These are phyloP conservation scores for Tyria jacobaeae DNA, from an alignment of 2,888 invertebrate genomes.

Conservation along the genomic window DNA sequence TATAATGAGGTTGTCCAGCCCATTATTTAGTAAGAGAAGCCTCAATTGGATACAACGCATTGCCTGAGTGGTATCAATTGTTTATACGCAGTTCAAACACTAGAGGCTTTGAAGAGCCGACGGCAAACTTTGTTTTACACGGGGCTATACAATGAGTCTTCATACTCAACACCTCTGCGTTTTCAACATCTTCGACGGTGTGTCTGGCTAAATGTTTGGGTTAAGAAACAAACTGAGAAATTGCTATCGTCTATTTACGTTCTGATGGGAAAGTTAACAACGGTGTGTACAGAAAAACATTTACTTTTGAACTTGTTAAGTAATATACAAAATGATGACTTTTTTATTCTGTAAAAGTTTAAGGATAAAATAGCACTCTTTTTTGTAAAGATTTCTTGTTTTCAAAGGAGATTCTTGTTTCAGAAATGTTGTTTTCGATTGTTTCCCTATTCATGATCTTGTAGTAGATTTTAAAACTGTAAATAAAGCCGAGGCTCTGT, in stretches of 20 bases:
- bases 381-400: slow-evolving; percentile 26
- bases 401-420: slow-evolving; percentile 28
- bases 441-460: slow-evolving; percentile 10
- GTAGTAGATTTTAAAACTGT: slow-evolving; percentile 10
- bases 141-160: slow-evolving; percentile 74
- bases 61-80: slow-evolving; percentile 76
- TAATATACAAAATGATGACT: slow-evolving; percentile 21
- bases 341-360: slow-evolving; percentile 2
- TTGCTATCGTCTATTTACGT: slow-evolving; percentile 62
- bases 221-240: slow-evolving; percentile 68
- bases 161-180: slow-evolving; percentile 75
- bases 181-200: slow-evolving; percentile 74
- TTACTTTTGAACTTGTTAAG: slow-evolving; percentile 35
- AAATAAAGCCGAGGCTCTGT: slow-evolving; percentile 26
- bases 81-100: slow-evolving; percentile 64
- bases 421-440: slow-evolving; percentile 22
- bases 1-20: not conserved
- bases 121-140: slow-evolving; percentile 73
- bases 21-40: slow-evolving; percentile 32
- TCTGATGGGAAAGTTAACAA: slow-evolving; percentile 52
- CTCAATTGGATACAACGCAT: slow-evolving; percentile 55
- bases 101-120: slow-evolving; percentile 72
- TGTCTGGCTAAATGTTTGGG: slow-evolving; percentile 64
- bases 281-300: slow-evolving; percentile 44
- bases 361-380: slow-evolving; percentile 15